Percentiles rank a stretch among this genome's conserved stretches.
Conservation (phyloP, 2,888 invertebrate genomes). For the Drosophila formosana region DNA sequence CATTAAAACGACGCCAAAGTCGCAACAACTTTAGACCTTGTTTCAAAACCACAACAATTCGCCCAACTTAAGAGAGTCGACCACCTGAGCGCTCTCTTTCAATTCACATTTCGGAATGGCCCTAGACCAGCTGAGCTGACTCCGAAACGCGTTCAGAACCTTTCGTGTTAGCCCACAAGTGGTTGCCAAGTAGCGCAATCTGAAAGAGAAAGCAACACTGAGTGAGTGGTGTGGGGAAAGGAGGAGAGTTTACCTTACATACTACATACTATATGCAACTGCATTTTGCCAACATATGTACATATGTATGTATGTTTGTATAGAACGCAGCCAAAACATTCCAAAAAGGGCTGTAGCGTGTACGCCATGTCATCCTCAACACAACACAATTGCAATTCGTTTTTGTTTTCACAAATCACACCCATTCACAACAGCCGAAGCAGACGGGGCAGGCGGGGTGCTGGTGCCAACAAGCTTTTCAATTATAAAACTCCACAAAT, state of each 20-base stretch:
- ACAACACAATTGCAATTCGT: slow-evolving; percentile 18
- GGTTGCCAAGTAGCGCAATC: slow-evolving; percentile 52
- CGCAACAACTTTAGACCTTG: slow-evolving; percentile 45
- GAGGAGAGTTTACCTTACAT: not conserved
- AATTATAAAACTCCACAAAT: slow-evolving; percentile 26
- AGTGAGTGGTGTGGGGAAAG: not conserved
- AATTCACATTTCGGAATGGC: slow-evolving; percentile 57
- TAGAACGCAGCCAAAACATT: slow-evolving; percentile 14
- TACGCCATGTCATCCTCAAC: slow-evolving; percentile 22
- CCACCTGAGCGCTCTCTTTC: not conserved
- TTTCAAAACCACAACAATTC: slow-evolving; percentile 43
- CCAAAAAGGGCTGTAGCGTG: slow-evolving; percentile 24
- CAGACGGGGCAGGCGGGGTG: not conserved
- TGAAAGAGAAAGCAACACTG: not conserved
- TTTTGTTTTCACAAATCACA: slow-evolving; percentile 7
- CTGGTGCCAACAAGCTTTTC: slow-evolving; percentile 11
- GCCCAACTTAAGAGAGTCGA: slow-evolving; percentile 37
- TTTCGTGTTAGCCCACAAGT: slow-evolving; percentile 64
- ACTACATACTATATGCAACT: slow-evolving; percentile 6
- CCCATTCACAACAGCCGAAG: slow-evolving; percentile 1
- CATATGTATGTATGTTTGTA: not conserved
- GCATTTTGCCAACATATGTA: slow-evolving; percentile 22
- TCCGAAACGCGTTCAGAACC: slow-evolving; percentile 41
- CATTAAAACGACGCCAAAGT: slow-evolving; percentile 48
- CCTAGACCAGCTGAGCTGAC: slow-evolving; percentile 45